Conservation (phyloP, 2,888 invertebrate genomes). For the Pammene aurita region DNA sequence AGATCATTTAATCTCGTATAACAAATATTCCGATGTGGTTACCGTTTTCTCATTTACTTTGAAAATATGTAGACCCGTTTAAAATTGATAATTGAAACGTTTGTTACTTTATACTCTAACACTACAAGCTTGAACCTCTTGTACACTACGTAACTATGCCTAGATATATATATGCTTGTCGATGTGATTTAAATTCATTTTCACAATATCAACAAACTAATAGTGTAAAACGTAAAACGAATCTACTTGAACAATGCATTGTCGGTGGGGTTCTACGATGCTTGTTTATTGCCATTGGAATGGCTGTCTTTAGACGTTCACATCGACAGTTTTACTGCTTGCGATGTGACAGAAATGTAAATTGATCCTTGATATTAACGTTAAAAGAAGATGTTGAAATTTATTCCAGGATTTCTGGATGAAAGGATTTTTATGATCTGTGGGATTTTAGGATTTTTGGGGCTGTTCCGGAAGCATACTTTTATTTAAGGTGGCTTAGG, state of each 20-base stretch:
- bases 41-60: no score
- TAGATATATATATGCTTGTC: no score
- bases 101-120: no score
- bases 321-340: slow-evolving; percentile 67
- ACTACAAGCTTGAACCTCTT: no score
- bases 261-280: slow-evolving; percentile 48
- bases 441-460: background rate
- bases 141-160: no score
- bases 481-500: background rate
- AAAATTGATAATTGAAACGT: no score
- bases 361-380: slow-evolving; percentile 51
- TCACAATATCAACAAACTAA: slow-evolving; percentile 2
- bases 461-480: background rate
- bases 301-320: slow-evolving; percentile 66
- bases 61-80: no score
- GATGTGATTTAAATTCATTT: no score
- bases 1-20: no score
- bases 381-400: slow-evolving; percentile 22
- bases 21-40: no score
- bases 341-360: slow-evolving; percentile 73
- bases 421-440: slow-evolving; percentile 12
- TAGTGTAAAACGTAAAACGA: slow-evolving; percentile 13
- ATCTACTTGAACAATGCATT: slow-evolving; percentile 42
- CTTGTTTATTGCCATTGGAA: slow-evolving; percentile 69
- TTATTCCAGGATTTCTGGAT: slow-evolving; percentile 11